Conservation (phyloP, 2,888 invertebrate genomes). For the Ligdia adustata region DNA sequence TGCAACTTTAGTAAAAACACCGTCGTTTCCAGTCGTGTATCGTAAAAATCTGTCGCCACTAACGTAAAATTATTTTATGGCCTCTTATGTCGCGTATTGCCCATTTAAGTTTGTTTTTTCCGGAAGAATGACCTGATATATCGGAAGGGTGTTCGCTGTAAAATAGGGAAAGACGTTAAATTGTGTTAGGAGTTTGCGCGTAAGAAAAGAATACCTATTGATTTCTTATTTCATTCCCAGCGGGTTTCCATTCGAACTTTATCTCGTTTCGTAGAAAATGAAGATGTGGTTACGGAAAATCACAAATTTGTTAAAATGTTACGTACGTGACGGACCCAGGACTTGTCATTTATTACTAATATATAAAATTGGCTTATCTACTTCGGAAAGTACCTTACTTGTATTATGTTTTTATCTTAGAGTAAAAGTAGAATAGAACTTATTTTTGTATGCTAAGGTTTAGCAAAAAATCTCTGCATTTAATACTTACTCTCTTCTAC, state of each 20-base stretch:
- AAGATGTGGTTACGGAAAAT: constrained; percentile 18
- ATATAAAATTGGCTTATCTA: constrained; percentile 1
- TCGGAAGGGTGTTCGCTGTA: constrained; percentile 28
- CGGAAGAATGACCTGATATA: constrained; percentile 36
- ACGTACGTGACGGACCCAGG: constrained; percentile 9
- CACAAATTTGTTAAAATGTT: constrained; percentile 2
- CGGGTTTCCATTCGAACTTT: constrained; percentile 3
- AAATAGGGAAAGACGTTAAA: constrained; percentile 28
- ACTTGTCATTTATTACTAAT: background rate
- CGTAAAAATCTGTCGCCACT: constrained; percentile 60
- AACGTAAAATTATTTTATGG: constrained; percentile 62
- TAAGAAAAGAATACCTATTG: constrained; percentile 13
- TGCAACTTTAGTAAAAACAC: constrained; percentile 38
- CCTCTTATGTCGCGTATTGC: constrained; percentile 48
- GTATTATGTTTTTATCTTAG: no score
- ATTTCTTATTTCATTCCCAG: constrained; percentile 14
- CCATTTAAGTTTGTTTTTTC: constrained; percentile 53
- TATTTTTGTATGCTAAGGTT: no score
- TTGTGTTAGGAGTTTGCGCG: constrained; percentile 12
- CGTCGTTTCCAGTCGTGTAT: constrained; percentile 31
- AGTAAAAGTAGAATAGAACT: no score
- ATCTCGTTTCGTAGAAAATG: constrained; percentile 9
- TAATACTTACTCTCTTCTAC: no score
- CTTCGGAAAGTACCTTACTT: background rate
- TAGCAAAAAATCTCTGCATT: no score